A percentile compares a stretch with the other conserved stretches of the same genome.
Conservation (phyloP, 2,888 invertebrate species). For the Augochlorella aurata region DNA sequence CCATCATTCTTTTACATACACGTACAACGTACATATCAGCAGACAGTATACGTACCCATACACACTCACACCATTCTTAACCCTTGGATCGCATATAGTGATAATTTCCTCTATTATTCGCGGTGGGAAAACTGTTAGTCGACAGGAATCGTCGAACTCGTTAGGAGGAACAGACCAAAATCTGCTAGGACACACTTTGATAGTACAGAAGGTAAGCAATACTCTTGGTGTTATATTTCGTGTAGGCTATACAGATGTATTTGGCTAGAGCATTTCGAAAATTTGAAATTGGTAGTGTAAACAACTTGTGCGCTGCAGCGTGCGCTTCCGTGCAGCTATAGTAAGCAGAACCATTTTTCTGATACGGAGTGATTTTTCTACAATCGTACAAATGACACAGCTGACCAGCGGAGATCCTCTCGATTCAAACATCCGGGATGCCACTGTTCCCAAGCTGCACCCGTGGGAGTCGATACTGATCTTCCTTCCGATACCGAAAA, state of each 20-base stretch:
- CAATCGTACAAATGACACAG: neutral
- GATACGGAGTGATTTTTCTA: neutral
- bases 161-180: constrained; percentile 33
- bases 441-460: neutral
- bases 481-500: neutral
- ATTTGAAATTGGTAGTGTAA: neutral
- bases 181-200: constrained; percentile 13
- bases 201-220: constrained; percentile 54
- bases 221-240: neutral
- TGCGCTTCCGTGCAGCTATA: neutral
- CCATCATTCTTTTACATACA: constrained; percentile 19
- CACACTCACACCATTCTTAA: constrained; percentile 57
- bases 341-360: neutral
- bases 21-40: neutral
- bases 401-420: neutral
- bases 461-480: constrained; percentile 8
- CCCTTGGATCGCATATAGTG: constrained; percentile 65
- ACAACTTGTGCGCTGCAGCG: neutral
- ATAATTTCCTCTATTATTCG: constrained; percentile 64
- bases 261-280: neutral
- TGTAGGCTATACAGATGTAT: neutral
- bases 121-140: constrained; percentile 60
- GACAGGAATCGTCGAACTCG: constrained; percentile 58
- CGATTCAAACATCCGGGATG: constrained; percentile 43
- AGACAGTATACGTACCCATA: constrained; percentile 3